phyloP scores from a whole-genome alignment of 2,888 invertebrate species.

The Leptopilina myrica region DNA sequence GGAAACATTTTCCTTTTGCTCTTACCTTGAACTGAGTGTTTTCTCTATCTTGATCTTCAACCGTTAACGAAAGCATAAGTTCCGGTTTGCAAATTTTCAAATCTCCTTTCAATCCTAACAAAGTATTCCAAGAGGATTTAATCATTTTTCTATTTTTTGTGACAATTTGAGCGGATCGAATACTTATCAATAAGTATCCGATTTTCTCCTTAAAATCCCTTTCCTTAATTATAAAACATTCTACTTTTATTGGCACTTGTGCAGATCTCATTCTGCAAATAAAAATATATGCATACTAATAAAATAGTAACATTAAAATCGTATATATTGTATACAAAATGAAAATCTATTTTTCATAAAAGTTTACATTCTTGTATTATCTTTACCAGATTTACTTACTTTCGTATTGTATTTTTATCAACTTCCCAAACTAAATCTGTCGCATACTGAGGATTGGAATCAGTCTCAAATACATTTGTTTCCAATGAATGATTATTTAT shows the following conservation, averaged over 20 bases:
- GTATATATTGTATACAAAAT: neutral
- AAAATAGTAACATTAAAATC: neutral
- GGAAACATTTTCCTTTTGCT: neutral
- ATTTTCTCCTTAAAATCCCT: conserved; percentile 81
- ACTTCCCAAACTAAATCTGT: conserved; percentile 89
- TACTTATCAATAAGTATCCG: conserved; percentile 84
- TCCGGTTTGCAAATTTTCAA: conserved; percentile 72
- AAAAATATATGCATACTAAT: neutral
- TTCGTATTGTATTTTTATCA: conserved; percentile 83
- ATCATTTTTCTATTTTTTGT: conserved; percentile 77
- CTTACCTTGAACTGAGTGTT: conserved; percentile 44
- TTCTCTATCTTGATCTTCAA: conserved; percentile 65
- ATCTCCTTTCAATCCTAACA: conserved; percentile 72
- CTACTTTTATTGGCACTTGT: conserved; percentile 86
- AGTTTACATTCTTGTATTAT: neutral
- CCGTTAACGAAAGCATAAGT: conserved; percentile 70
- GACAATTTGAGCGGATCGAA: conserved; percentile 85
- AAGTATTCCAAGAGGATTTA: conserved; percentile 70
- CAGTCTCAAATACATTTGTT: conserved; percentile 81
- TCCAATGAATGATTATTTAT: conserved; percentile 83
- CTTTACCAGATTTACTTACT: conserved; percentile 74
- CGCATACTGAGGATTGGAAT: conserved; percentile 82
- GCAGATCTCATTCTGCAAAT: conserved; percentile 82
- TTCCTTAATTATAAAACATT: conserved; percentile 80
- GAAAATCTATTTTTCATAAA: neutral